Conservation (phyloP, 2,113 vertebrate genomes). For the Phyllostomus hastatus region DNA sequence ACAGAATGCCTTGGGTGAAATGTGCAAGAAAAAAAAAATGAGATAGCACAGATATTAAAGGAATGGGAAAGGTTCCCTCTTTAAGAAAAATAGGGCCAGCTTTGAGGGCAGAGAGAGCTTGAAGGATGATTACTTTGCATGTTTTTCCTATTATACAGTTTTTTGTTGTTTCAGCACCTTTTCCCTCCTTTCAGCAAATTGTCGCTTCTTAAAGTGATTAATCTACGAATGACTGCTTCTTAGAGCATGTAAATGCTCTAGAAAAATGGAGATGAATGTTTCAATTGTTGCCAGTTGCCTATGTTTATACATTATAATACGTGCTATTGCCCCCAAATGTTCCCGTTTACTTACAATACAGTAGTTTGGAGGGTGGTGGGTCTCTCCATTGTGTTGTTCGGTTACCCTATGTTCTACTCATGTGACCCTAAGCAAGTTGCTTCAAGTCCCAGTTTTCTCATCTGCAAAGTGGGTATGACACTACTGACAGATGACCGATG, state of each 20-base stretch:
- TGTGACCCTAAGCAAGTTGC: not conserved
- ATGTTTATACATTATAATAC: not conserved
- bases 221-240: not conserved
- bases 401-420: not conserved
- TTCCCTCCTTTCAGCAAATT: constrained; percentile 10
- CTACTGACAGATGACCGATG: not conserved
- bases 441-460: not conserved
- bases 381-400: not conserved
- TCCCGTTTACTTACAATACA: not conserved
- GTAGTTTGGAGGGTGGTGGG: not conserved
- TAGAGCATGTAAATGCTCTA: not conserved
- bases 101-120: not conserved
- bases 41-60: not conserved
- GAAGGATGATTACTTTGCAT: not conserved
- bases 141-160: not conserved
- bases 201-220: constrained; percentile 3
- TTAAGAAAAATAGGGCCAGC: not conserved
- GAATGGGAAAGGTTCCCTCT: not conserved
- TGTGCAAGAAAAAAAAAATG: not conserved
- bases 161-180: not conserved
- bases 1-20: not conserved
- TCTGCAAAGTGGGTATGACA: not conserved
- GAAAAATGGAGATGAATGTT: not conserved
- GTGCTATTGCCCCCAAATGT: not conserved
- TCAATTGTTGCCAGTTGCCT: not conserved